Conservation (phyloP, 2,113 vertebrate species). For the Daphoenositta chrysoptera region DNA sequence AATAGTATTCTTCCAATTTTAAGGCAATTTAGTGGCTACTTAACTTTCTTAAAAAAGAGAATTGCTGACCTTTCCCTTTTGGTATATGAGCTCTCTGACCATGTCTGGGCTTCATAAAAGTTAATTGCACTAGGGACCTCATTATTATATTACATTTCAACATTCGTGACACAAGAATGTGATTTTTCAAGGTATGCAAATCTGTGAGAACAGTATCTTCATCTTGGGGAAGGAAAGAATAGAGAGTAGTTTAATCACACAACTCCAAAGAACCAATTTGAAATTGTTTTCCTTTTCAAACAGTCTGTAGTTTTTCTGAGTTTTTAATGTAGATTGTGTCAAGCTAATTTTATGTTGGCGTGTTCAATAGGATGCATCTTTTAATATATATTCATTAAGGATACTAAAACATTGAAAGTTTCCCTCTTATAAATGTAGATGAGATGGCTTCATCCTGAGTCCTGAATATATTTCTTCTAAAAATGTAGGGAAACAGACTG, state of each 20-base stretch:
- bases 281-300: not conserved
- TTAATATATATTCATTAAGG: not conserved
- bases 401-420: not conserved
- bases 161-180: not conserved
- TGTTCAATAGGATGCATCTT: not conserved
- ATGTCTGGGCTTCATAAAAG: not conserved
- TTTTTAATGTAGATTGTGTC: not conserved
- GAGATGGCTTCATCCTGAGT: not conserved
- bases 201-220: not conserved
- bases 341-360: not conserved
- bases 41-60: not conserved
- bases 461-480: not conserved
- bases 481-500: not conserved
- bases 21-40: not conserved
- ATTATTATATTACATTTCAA: constrained; percentile 5
- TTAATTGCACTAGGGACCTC: not conserved
- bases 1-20: not conserved
- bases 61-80: constrained; percentile 8
- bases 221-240: not conserved
- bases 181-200: not conserved
- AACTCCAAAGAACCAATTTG: not conserved
- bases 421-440: not conserved
- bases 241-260: not conserved
- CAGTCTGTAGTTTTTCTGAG: not conserved
- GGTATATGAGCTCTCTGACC: not conserved